Base-by-base conservation (phyloP, 2,888 invertebrate species). In the Carcina quercana region DNA sequence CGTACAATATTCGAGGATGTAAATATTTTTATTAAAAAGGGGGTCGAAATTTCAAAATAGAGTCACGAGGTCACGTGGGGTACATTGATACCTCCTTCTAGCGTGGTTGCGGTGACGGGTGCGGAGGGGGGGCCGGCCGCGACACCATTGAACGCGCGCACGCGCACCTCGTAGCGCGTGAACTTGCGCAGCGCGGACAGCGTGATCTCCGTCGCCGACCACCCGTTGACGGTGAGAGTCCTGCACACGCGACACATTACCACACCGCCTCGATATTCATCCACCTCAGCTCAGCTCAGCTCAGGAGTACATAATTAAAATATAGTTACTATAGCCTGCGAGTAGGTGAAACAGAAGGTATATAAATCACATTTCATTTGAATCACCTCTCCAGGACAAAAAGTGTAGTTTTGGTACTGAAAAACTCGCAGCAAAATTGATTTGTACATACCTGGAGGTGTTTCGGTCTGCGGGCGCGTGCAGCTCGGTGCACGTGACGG, bases 31-130 rank as follows among this genome's bases (percentile, higher is more conserved):
- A n/a, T n/a, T n/a, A n/a, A n/a, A n/a, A n/a, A n/a, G n/a, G n/a
- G n/a, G n/a, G n/a, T n/a, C n/a, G n/a, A n/a, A n/a, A n/a, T n/a
- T n/a, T n/a, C n/a, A n/a, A n/a, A n/a, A n/a, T n/a, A n/a, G n/a
- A n/a, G n/a, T n/a, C n/a, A n/a, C n/a, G n/a, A n/a, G n/a, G n/a
- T n/a, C n/a, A n/a, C n/a, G n/a, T n/a, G n/a, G n/a, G n/a, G n/a
- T n/a, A n/a, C n/a, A n/a, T n/a, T n/a, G n/a, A n/a, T n/a, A 89
- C 89, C 89, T 83, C 91, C 91, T 79, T 92, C 91, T 24, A 91
- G 76, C 2, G 92, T 92, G 15, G 89, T 89, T 8, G 89, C 90
- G 10, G 87, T 79, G 8, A 90, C 86, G 1, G 91, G 88, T 4
- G 87, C 85, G 3, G 92, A 91, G 0, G 89, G 83, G 0, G 94